Percentiles rank a stretch among this genome's conserved stretches.
Evolutionary conservation across 2,113 vertebrate species (phyloP).

Genomic region (Rhipidura dahli): DNA sequence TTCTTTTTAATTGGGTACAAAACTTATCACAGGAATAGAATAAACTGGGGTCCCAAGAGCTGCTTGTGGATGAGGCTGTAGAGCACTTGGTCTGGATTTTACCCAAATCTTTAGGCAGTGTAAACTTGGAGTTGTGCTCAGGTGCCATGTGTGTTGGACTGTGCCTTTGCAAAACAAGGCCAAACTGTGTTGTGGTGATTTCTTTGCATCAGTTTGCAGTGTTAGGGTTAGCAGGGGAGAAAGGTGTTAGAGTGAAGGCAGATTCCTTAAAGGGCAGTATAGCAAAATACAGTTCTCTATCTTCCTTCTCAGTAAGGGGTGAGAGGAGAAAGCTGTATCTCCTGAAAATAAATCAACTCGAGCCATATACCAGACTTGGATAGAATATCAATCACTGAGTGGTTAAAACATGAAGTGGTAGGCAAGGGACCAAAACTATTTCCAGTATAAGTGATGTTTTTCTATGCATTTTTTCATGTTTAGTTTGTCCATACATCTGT

Average conservation of each 20-base stretch:
- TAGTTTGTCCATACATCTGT: neutral
- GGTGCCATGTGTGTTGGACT: neutral
- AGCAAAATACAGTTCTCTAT: neutral
- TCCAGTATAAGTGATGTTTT: neutral
- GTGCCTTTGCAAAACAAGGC: neutral
- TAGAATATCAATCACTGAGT: neutral
- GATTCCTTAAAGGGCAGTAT: neutral
- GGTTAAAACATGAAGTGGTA: neutral
- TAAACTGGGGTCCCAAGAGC: neutral
- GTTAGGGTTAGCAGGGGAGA: neutral
- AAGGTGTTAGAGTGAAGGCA: neutral
- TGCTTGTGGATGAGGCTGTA: neutral
- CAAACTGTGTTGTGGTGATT: neutral
- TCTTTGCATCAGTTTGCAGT: neutral
- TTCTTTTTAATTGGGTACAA: neutral
- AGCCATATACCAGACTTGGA: neutral
- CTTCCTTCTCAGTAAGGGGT: neutral
- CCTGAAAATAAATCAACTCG: neutral
- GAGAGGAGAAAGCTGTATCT: neutral
- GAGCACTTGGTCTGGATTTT: neutral
- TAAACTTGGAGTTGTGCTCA: neutral
- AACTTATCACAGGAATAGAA: neutral
- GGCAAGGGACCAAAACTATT: neutral
- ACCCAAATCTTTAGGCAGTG: rapidly evolving
- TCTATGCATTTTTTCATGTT: neutral